Percentiles rank a stretch among this genome's conserved stretches.
Evolutionary conservation across 2,113 vertebrate species (phyloP).

Genomic region (Thomomys bottae): DNA sequence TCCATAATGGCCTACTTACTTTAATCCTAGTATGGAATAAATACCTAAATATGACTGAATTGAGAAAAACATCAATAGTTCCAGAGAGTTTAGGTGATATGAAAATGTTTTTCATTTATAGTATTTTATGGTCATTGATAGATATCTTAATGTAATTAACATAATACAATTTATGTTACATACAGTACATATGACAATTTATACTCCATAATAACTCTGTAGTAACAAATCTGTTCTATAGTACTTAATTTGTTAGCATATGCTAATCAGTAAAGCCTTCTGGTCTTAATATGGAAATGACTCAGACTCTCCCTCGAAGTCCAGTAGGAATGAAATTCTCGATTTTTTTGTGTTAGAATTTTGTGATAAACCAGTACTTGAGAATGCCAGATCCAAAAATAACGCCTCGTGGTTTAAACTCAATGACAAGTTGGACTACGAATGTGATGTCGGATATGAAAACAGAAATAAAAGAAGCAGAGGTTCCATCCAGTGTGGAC

Average conservation of each 20-base stretch:
- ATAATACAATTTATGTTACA: no score
- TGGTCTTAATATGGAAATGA: not conserved
- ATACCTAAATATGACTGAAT: not conserved
- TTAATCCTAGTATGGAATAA: not conserved
- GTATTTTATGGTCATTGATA: not conserved
- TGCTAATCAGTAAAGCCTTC: not conserved
- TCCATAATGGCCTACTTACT: not conserved
- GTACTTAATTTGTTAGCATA: not conserved
- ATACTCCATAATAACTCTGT: no score
- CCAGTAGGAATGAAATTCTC: not conserved
- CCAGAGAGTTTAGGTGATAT: not conserved
- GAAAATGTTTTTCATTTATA: not conserved
- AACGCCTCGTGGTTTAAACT: constrained; percentile 60
- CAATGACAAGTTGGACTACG: constrained; percentile 78
- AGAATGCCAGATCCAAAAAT: constrained; percentile 31
- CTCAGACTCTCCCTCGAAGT: not conserved
- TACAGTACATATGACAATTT: no score
- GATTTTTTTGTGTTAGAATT: constrained; percentile 73
- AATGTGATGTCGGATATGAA: constrained; percentile 78
- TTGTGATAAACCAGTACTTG: constrained; percentile 55
- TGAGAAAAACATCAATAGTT: not conserved
- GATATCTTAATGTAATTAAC: no score
- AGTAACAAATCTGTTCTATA: not conserved
- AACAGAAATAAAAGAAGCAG: constrained; percentile 46
- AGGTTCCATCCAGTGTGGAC: constrained; percentile 59